Conservation (phyloP, 2,888 invertebrate species). For the Hanleya hanleyi region DNA sequence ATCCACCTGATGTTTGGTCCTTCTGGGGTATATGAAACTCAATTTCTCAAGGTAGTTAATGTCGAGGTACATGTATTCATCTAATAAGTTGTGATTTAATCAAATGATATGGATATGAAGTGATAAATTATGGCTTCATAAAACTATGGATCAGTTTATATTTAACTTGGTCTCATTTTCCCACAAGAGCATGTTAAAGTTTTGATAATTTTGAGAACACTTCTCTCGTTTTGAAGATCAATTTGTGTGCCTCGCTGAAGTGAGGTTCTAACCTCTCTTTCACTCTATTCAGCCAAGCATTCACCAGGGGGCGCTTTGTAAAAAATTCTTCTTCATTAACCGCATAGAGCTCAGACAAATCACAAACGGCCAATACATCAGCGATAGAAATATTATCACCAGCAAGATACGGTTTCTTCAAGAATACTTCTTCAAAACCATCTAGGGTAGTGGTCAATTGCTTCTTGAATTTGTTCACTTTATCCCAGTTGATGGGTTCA, state of each 20-base stretch:
- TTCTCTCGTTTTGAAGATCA: constrained; percentile 44
- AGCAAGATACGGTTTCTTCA: constrained; percentile 55
- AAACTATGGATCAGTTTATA: too few species aligned
- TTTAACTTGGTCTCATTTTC: too few species aligned
- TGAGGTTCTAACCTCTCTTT: constrained; percentile 47
- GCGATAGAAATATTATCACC: constrained; percentile 64
- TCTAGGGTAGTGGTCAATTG: constrained; percentile 20
- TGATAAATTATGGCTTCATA: too few species aligned
- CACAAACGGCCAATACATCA: constrained; percentile 67
- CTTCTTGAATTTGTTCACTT: constrained; percentile 45
- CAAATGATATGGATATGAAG: too few species aligned
- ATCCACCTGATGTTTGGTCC: too few species aligned
- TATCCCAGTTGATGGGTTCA: constrained; percentile 50
- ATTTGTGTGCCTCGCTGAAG: constrained; percentile 60
- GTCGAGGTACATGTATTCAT: too few species aligned
- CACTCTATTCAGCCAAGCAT: constrained; percentile 62
- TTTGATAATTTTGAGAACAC: constrained; percentile 28
- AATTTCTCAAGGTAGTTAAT: too few species aligned
- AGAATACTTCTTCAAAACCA: constrained; percentile 16
- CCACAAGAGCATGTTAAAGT: not conserved
- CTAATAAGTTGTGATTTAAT: too few species aligned
- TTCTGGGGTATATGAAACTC: too few species aligned
- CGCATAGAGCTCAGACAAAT: constrained; percentile 63
- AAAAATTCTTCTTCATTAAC: constrained; percentile 56
- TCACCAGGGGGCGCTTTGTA: constrained; percentile 51